Percentiles rank a stretch among this genome's conserved stretches.
Evolutionary conservation across 2,797 vertebrate species (phyloP).

Genomic region (Varecia variegata): DNA sequence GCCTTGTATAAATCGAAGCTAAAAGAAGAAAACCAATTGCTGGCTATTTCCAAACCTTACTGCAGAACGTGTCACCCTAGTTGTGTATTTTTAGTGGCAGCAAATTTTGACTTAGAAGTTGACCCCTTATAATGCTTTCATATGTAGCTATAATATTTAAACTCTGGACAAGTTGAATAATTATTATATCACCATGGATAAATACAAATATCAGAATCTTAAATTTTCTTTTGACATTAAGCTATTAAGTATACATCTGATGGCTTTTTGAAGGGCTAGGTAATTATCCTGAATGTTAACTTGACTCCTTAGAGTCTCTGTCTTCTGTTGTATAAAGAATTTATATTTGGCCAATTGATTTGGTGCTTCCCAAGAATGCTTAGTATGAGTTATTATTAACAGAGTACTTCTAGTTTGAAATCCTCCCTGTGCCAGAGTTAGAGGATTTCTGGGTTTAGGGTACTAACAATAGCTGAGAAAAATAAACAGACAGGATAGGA

Average conservation of each 20-base stretch:
- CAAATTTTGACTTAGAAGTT: not conserved
- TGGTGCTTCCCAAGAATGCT: conserved; percentile 29
- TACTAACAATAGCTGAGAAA: not conserved
- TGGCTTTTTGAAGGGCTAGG: not conserved
- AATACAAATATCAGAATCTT: not conserved
- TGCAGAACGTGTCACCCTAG: not conserved
- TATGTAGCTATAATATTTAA: not conserved
- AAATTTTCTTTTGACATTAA: conserved; percentile 44
- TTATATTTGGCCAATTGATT: conserved; percentile 33
- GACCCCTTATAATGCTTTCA: not conserved
- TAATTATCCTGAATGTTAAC: not conserved
- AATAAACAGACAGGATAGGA: not conserved
- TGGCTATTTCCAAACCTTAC: not conserved
- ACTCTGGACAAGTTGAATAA: not conserved
- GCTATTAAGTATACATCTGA: not conserved
- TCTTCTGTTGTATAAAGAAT: conserved; percentile 13
- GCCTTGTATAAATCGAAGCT: not conserved
- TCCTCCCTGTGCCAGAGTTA: conserved; percentile 29
- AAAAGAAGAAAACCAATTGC: not conserved
- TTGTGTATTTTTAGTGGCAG: not conserved
- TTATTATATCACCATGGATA: not conserved
- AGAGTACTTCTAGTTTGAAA: not conserved
- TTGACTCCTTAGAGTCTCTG: not conserved
- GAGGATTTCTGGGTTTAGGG: not conserved
- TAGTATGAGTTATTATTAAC: not conserved